These are phyloP conservation scores for Dicrurus megarhynchus DNA, from an alignment of 2,113 vertebrate species.

Conservation along the genomic window DNA sequence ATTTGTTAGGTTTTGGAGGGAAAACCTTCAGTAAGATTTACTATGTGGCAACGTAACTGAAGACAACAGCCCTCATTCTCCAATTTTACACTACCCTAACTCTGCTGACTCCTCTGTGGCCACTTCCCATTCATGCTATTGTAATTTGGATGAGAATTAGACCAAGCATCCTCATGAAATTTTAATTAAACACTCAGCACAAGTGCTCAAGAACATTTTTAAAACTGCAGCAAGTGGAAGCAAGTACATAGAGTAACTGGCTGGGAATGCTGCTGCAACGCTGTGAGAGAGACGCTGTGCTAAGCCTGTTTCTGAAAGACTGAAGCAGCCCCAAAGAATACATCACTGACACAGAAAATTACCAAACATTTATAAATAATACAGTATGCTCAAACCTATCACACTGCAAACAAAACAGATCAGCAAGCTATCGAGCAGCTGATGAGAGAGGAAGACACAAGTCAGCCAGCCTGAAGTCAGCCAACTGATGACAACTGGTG, in stretches of 20 bases:
- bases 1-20: not conserved
- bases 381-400: conserved; percentile 47
- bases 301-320: not conserved
- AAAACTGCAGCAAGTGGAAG: not conserved
- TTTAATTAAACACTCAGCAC: not conserved
- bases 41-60: not conserved
- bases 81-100: not conserved
- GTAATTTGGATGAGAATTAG: not conserved
- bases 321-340: conserved; percentile 16
- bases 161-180: not conserved
- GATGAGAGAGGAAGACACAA: not conserved
- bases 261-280: not conserved
- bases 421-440: conserved; percentile 35
- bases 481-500: conserved; percentile 39
- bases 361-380: conserved; percentile 61
- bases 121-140: not conserved
- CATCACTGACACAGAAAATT: conserved; percentile 55
- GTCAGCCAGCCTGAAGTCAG: conserved; percentile 41
- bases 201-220: not conserved
- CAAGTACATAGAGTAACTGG: not conserved
- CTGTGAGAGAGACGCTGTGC: not conserved
- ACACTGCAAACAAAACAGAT: conserved; percentile 58
- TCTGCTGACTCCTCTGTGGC: not conserved
- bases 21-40: not conserved
- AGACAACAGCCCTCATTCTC: not conserved